These are phyloP conservation scores for Terebella lapidaria DNA, from an alignment of 2,888 invertebrate genomes.

Conservation along the genomic window DNA sequence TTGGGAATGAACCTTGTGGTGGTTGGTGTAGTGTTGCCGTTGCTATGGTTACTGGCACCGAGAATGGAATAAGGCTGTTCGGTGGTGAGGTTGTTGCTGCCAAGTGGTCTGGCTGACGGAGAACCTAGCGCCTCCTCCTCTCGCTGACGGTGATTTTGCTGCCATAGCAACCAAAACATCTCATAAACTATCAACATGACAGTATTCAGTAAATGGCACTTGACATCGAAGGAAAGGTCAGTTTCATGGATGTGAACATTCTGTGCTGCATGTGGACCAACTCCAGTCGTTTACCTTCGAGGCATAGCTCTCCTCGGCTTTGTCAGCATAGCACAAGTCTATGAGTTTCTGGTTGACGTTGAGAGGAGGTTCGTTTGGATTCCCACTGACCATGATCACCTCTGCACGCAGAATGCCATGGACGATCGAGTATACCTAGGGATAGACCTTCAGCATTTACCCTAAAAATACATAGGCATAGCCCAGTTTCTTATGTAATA, in stretches of 20 bases:
- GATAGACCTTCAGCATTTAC: no score
- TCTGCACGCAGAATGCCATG: constrained; percentile 68
- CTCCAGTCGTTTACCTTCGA: constrained; percentile 60
- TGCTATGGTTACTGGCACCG: neutral
- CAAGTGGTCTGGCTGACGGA: constrained; percentile 14
- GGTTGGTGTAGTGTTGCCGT: neutral
- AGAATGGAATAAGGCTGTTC: no score
- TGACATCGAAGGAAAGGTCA: no score
- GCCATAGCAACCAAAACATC: neutral
- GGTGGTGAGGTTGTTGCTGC: neutral
- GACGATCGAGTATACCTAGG: constrained; percentile 73
- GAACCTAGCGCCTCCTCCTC: no score
- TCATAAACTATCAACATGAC: no score
- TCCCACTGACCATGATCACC: constrained; percentile 55
- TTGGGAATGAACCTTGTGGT: no score
- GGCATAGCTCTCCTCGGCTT: constrained; percentile 70
- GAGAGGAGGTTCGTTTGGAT: constrained; percentile 32
- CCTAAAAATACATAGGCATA: no score
- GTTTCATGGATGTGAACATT: no score
- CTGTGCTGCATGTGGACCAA: neutral
- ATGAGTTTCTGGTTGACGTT: constrained; percentile 65
- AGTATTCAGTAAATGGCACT: no score
- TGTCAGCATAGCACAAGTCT: constrained; percentile 62
- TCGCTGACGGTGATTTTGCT: constrained; percentile 42
- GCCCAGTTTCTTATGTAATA: no score